A percentile compares a stretch with the other conserved stretches of the same genome.
Evolutionary conservation across 2,797 vertebrate genomes (phyloP).

Genomic region (Sternarchorhynchus goeldii): DNA sequence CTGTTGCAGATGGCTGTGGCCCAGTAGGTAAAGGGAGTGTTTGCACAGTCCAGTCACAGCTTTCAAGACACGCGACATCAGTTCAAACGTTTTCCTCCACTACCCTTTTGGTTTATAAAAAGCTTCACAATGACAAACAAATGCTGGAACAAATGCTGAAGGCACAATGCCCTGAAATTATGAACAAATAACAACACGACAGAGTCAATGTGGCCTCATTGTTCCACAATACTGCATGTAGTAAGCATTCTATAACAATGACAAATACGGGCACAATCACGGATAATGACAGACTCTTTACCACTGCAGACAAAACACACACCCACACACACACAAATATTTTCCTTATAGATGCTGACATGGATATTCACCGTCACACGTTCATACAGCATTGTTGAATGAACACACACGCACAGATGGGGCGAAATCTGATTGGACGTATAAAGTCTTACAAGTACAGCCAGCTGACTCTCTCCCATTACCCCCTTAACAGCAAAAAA

Average conservation of each 20-base stretch:
- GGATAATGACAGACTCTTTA: background rate
- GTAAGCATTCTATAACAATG: background rate
- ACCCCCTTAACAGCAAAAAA: background rate
- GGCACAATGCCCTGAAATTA: background rate
- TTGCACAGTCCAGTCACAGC: too few relatives aligned
- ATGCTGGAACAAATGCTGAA: background rate
- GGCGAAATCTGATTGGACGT: conserved; percentile 3
- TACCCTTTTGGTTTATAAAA: too few relatives aligned
- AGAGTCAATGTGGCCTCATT: background rate
- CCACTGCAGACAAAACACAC: too few relatives aligned
- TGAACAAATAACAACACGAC: too few relatives aligned
- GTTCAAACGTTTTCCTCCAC: too few relatives aligned
- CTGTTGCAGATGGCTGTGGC: too few relatives aligned
- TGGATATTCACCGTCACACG: conserved; percentile 46
- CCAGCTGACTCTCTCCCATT: conserved; percentile 22
- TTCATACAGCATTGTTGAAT: conserved; percentile 24
- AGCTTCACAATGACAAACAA: too few relatives aligned
- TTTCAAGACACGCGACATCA: too few relatives aligned
- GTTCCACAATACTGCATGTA: background rate
- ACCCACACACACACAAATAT: conserved; percentile 24
- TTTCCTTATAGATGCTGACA: conserved; percentile 24
- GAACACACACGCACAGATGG: conserved; percentile 9
- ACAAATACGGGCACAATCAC: background rate
- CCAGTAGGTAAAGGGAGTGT: too few relatives aligned
- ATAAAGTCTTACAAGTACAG: conserved; percentile 14